These are phyloP conservation scores for Altica lythri DNA, from an alignment of 2,888 invertebrate species.

Conservation along the genomic window DNA sequence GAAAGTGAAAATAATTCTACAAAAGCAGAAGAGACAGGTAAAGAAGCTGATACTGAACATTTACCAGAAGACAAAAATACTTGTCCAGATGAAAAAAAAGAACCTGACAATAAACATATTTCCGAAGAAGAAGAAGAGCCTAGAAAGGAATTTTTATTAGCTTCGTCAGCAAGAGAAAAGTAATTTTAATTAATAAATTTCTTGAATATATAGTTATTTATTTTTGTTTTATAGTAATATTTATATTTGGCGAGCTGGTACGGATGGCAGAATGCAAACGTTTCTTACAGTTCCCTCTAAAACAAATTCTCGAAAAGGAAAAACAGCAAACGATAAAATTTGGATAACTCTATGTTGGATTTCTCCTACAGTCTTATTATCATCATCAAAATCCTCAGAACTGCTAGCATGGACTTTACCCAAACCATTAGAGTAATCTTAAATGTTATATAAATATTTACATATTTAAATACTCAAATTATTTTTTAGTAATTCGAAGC, in stretches of 20 bases:
- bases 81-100: slow-evolving; percentile 17
- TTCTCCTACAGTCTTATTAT: slow-evolving; percentile 61
- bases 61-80: no score
- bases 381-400: slow-evolving; percentile 66
- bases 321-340: slow-evolving; percentile 37
- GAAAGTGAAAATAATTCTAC: neutral
- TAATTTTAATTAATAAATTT: slow-evolving; percentile 51
- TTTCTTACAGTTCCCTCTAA: slow-evolving; percentile 49
- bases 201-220: no score
- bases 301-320: slow-evolving; percentile 20
- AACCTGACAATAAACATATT: slow-evolving; percentile 1
- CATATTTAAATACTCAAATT: slow-evolving; percentile 14
- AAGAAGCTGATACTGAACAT: no score
- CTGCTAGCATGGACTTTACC: slow-evolving; percentile 66
- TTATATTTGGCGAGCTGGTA: slow-evolving; percentile 69
- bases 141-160: slow-evolving; percentile 64
- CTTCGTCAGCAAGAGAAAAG: slow-evolving; percentile 71
- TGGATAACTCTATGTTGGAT: slow-evolving; percentile 67
- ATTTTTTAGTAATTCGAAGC: slow-evolving; percentile 37
- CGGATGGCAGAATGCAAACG: slow-evolving; percentile 61
- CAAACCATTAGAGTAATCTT: slow-evolving; percentile 41
- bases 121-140: slow-evolving; percentile 38
- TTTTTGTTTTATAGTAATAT: slow-evolving; percentile 59
- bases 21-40: neutral
- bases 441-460: slow-evolving; percentile 4